Base-by-base conservation (phyloP, 1,140 invertebrate species). In the Cyrtorhinus lividipennis region DNA sequence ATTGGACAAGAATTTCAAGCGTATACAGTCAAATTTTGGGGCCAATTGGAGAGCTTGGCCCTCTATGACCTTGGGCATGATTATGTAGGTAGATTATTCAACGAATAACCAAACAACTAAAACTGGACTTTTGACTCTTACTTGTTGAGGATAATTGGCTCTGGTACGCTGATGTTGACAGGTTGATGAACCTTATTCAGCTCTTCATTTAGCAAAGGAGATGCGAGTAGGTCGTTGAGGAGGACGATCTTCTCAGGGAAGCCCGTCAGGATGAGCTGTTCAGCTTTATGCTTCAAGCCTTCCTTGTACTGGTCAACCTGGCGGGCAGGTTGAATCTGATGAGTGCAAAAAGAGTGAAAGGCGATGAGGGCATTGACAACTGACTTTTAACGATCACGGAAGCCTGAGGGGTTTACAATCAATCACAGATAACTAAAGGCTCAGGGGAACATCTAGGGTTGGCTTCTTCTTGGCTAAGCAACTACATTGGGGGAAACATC, bases 181-280 rank as follows among this genome's bases (percentile, higher is more conserved):
- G 85, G 83, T 75, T 81, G 79, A 73, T 92, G 84, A 45, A 93
- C 83, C 68, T 87, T 83, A 48, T 76, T 74, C 59, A 91, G 81
- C 64, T 84, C 80, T 69, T 85, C 83, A 69, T 81, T 83, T 71
- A 93, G 90, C 69, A 83, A 81, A 59, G 85, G 76, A 30, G 86
- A 89, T 67, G 88, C 84, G 64, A 95, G 73, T 44, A 94, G 73
- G 66, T 86, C 83, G 76, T 94, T 92, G 56, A 95, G 75, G 72
- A 87, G 84, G 0, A 93, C 82, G 66, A 95, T 93, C 75, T 92
- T 93, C 70, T 89, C 85, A 1, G 92, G 92, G 73, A 95, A 93
- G 46, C 84, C 86, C 72, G 87, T 87, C 30, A 90, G 79, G 60
- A 95, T 83, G 45, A 94, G 73, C 67, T 86, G 81, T 73, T 95